These are phyloP conservation scores for Bombus confusus DNA, from an alignment of 1,140 invertebrate species.

Conservation along the genomic window DNA sequence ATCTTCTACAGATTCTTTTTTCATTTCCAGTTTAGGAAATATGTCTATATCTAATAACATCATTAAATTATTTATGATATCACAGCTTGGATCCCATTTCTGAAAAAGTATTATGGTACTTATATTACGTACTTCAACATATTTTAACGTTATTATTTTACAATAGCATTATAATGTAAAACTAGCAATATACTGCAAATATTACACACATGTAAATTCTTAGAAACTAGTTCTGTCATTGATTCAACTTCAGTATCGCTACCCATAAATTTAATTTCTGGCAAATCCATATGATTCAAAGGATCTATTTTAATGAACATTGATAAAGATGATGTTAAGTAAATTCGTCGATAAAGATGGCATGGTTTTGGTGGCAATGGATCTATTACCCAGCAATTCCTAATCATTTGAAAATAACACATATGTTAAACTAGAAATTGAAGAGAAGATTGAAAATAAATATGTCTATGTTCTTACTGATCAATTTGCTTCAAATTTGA, in stretches of 20 bases:
- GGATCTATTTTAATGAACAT: slow-evolving; percentile 75
- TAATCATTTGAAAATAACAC: slow-evolving; percentile 51
- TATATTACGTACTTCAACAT: background rate
- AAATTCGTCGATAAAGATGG: slow-evolving; percentile 77
- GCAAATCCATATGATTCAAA: slow-evolving; percentile 65
- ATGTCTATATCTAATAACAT: slow-evolving; percentile 71
- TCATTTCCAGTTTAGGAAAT: slow-evolving; percentile 68
- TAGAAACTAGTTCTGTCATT: slow-evolving; percentile 66
- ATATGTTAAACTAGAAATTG: background rate
- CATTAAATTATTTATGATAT: slow-evolving; percentile 74
- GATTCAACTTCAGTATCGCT: slow-evolving; percentile 72
- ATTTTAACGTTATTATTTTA: background rate
- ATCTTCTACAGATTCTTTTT: slow-evolving; percentile 26
- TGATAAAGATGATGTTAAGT: slow-evolving; percentile 75
- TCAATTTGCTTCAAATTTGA: slow-evolving; percentile 75
- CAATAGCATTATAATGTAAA: background rate
- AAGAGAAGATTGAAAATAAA: background rate
- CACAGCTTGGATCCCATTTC: slow-evolving; percentile 73
- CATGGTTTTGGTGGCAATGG: slow-evolving; percentile 74
- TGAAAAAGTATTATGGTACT: slow-evolving; percentile 54
- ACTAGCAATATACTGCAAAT: background rate
- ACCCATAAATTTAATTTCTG: slow-evolving; percentile 78
- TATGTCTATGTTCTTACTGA: slow-evolving; percentile 53
- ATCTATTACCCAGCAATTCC: slow-evolving; percentile 76
- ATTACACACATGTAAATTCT: slow-evolving; percentile 67